Conservation (phyloP, 2,888 invertebrate species). For the Athalia circularis region DNA sequence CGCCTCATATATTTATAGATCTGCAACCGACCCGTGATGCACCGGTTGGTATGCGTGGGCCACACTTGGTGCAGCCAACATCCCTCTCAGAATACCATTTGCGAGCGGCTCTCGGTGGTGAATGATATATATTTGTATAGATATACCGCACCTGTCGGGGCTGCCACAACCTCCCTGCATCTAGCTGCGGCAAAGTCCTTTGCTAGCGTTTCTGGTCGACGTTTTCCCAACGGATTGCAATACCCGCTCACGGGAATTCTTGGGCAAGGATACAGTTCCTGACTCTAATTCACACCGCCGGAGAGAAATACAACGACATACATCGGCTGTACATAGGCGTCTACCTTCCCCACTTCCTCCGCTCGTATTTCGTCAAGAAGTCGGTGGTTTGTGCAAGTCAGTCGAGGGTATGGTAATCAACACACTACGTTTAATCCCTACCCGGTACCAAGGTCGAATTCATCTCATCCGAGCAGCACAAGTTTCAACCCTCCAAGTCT, state of each 20-base stretch:
- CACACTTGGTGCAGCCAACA: not conserved
- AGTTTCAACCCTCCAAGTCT: slow-evolving; percentile 31
- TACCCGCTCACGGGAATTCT: not conserved
- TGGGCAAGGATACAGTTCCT: not conserved
- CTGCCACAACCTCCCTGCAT: not conserved
- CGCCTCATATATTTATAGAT: no score
- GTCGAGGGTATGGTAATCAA: slow-evolving; percentile 6
- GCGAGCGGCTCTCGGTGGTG: slow-evolving; percentile 12
- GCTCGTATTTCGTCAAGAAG: not conserved
- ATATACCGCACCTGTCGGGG: slow-evolving; percentile 3
- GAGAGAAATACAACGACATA: not conserved
- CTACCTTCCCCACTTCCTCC: not conserved
- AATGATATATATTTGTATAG: slow-evolving; percentile 1
- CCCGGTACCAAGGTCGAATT: slow-evolving; percentile 16
- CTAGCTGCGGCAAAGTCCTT: slow-evolving; percentile 19
- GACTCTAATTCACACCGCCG: not conserved
- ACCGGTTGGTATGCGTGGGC: slow-evolving; percentile 9
- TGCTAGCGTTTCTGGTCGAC: not conserved
- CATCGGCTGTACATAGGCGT: no score
- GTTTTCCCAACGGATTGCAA: not conserved
- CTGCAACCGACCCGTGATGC: not conserved
- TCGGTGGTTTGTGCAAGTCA: not conserved
- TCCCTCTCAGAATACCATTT: slow-evolving; percentile 30
- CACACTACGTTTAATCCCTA: not conserved
- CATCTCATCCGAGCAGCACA: slow-evolving; percentile 13